Base-by-base conservation (phyloP, 2,888 invertebrate genomes). In the Mesorhabditis spiculigera region DNA sequence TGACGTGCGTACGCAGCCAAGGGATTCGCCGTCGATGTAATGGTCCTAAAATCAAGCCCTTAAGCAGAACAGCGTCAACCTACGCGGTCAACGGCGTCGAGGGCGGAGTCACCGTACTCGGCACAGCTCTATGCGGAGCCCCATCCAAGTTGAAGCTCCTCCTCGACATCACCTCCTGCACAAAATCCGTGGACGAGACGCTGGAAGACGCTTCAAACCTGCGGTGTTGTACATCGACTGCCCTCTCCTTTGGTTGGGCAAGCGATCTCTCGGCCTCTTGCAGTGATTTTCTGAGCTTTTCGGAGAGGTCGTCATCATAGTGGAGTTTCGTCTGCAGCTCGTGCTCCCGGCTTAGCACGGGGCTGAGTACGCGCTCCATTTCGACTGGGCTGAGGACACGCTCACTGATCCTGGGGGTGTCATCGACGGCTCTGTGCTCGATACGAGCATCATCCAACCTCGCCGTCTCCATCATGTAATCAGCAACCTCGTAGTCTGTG, bases 181-280 rank as follows among this genome's bases (percentile, higher is more conserved):
- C 58, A 50, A 50, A 13, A 50, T 50, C 58, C n/a, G 58, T 50
- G 58, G 58, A 50, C 8, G 58, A 50, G n/a, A 50, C n/a, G 58
- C 58, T 50, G 58, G 58, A 50, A 13, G 58, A 28, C 28, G 28
- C 28, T 28, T 28, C 28, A 28, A 28, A 28, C 28, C 3, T 28
- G 28, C 28, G 28, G 28, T 1, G 28, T 28, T 28, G 28, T 28
- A 28, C 28, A 28, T 28, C 28, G 28, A 50, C 58, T n/a, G 8
- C 10, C n/a, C n/a, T 50, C 58, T 50, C n/a, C 58, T 50, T n/a
- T 10, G 58, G 8, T 50, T 50, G 58, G n/a, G 58, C n/a, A n/a
- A 50, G 58, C 10, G 58, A 50, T 50, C n/a, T 50, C n/a, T 10
- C n/a, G 8, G 58, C 58, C 10, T 50, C 10, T 13, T 13, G 58